Base-by-base conservation (phyloP, 2,888 invertebrate species). In the Cenopis cana region DNA sequence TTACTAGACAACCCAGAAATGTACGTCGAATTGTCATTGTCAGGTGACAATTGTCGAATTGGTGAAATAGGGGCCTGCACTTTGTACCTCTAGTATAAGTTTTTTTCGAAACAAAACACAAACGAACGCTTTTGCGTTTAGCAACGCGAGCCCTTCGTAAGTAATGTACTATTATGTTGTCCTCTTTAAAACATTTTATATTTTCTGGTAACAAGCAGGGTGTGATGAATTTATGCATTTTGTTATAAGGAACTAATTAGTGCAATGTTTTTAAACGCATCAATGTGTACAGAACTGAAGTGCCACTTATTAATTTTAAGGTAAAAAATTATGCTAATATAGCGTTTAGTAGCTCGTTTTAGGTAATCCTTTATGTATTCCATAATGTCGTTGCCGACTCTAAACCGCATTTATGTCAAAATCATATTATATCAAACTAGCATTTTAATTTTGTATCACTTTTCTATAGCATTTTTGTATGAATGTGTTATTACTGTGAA, bases 221-320 rank as follows among this genome's bases (percentile, higher is more conserved):
- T 61, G 46, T 38, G 6, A 61, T 49, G 41, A 54, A 60, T 55
- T 46, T 55, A 57, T 29, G 14, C 36, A 46, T 24, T 12, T 29
- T 56, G 11, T 14, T 46, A 3, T 41, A 29, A 33, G 1, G 6
- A 57, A 49, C 5, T 33, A n/a, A 9, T 24, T 20, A 59, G 24
- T 59, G 59, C 59, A 59, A 59, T 41, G 41, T 38, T 8, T 8
- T 4, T 5, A 29, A 4, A 18, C 11, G 17, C 17, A 3, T 18
- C 36, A 49, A 24, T 4, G 24, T 33, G 9, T 17, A 11, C 55
- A 33, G 33, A 59, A 54, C 18, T 20, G 17, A 70, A 66, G 70
- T 66, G 70, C 70, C 65, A 66, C 70, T 59, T 49, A 54, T 49
- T 69, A 65, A 17, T 66, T 49, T 46, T 70, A 66, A 66, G 65